Evolutionary conservation across 2,113 vertebrate genomes (phyloP).

Genomic region (Pungitius pungitius): DNA sequence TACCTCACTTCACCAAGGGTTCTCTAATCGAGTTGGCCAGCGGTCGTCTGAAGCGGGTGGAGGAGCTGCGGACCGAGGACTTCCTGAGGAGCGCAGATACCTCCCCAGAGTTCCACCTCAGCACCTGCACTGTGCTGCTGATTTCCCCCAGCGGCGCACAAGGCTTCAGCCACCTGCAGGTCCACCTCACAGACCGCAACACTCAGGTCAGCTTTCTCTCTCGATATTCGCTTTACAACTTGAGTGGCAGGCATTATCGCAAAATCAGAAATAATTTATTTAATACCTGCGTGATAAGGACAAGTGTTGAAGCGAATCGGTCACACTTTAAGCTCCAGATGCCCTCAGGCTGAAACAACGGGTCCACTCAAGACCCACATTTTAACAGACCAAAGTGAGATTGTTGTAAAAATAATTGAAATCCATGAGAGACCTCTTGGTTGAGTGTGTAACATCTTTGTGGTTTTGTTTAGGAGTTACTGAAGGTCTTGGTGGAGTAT

Average conservation of each 20-base stretch:
- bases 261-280: not conserved
- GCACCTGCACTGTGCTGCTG: slow-evolving; percentile 80
- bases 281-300: not conserved
- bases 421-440: not conserved
- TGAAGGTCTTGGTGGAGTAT: slow-evolving; percentile 84
- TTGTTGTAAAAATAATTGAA: slow-evolving; percentile 11
- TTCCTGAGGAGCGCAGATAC: slow-evolving; percentile 80
- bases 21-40: slow-evolving; percentile 83
- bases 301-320: not conserved
- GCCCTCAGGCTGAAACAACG: not conserved
- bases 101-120: slow-evolving; percentile 83
- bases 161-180: slow-evolving; percentile 82
- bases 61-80: slow-evolving; percentile 82
- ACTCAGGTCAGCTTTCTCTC: slow-evolving; percentile 79
- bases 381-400: not conserved
- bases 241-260: not conserved
- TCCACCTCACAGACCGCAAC: slow-evolving; percentile 82
- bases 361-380: not conserved
- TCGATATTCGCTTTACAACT: not conserved
- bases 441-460: slow-evolving; percentile 47
- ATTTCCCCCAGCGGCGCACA: slow-evolving; percentile 76
- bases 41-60: slow-evolving; percentile 81
- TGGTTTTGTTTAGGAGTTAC: slow-evolving; percentile 79
- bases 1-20: slow-evolving; percentile 85
- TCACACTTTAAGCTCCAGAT: not conserved